Evolutionary conservation across 2,113 vertebrate genomes (phyloP).

Genomic region (Hepsetus odoe): DNA sequence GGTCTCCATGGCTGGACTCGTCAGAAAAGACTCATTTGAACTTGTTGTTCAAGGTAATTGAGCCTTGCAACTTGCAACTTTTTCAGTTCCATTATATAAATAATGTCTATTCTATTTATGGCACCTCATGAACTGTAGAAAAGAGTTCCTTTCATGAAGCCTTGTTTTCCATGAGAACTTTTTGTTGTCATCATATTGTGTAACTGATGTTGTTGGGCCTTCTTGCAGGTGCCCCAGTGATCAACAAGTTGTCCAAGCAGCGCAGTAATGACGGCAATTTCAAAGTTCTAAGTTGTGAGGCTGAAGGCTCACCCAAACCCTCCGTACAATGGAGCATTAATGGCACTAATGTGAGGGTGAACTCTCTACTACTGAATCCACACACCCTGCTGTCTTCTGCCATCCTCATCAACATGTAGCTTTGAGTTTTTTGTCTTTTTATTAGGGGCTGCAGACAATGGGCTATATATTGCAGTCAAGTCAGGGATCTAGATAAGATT

Average conservation of each 20-base stretch:
- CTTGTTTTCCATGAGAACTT: no score
- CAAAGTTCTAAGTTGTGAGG: slow-evolving; percentile 86
- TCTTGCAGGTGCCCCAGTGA: slow-evolving; percentile 85
- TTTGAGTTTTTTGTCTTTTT: neutral
- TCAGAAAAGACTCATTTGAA: slow-evolving; percentile 79
- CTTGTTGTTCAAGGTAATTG: slow-evolving; percentile 87
- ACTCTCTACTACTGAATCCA: neutral
- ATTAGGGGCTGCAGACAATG: neutral
- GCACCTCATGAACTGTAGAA: neutral
- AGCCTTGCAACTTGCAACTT: neutral
- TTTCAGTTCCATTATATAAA: no score
- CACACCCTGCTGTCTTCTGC: neutral
- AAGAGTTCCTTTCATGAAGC: neutral
- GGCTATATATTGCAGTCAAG: no score
- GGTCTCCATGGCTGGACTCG: slow-evolving; percentile 73
- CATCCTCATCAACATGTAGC: neutral
- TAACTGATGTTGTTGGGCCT: slow-evolving; percentile 44
- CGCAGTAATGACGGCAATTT: slow-evolving; percentile 77
- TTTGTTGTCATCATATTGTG: neutral
- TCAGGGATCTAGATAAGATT: neutral
- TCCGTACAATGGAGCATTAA: slow-evolving; percentile 89
- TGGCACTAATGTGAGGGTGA: slow-evolving; percentile 77
- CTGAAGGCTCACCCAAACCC: slow-evolving; percentile 92
- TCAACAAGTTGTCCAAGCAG: slow-evolving; percentile 81
- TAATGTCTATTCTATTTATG: no score